phyloP scores from a whole-genome alignment of 2,113 vertebrate genomes.

The Globicephala melas region DNA sequence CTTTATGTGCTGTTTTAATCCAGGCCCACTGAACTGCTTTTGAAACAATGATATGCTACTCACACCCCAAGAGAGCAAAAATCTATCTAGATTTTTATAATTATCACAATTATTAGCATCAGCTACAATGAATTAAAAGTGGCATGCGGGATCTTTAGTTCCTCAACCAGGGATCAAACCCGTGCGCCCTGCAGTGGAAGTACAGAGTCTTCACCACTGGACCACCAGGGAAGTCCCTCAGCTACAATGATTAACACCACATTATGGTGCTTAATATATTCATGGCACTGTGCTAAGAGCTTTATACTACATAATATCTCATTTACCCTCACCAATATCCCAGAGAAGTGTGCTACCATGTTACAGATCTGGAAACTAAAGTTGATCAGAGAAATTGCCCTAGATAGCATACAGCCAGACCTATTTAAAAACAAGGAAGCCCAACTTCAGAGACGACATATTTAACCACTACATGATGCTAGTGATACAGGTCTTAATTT shows the following conservation, averaged over 20 bases:
- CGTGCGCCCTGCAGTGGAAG: background rate
- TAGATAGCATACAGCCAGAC: background rate
- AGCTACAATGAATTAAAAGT: background rate
- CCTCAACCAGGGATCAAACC: background rate
- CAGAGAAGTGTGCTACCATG: background rate
- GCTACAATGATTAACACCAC: background rate
- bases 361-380: slow-evolving; percentile 46
- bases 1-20: background rate
- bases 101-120: background rate
- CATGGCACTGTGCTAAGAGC: background rate
- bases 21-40: background rate
- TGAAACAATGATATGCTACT: background rate
- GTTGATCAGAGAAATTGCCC: background rate
- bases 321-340: background rate
- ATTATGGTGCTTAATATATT: background rate
- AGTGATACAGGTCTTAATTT: background rate
- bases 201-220: background rate
- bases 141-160: background rate
- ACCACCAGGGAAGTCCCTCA: background rate
- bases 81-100: background rate
- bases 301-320: background rate
- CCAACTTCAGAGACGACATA: background rate
- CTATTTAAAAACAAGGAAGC: background rate
- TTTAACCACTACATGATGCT: slow-evolving; percentile 1
- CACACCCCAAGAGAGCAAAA: background rate